A percentile compares a stretch with the other conserved stretches of the same genome.
These are phyloP conservation scores for Leptonema lineaticorne DNA, from an alignment of 1,140 invertebrate species.

Conservation along the genomic window DNA sequence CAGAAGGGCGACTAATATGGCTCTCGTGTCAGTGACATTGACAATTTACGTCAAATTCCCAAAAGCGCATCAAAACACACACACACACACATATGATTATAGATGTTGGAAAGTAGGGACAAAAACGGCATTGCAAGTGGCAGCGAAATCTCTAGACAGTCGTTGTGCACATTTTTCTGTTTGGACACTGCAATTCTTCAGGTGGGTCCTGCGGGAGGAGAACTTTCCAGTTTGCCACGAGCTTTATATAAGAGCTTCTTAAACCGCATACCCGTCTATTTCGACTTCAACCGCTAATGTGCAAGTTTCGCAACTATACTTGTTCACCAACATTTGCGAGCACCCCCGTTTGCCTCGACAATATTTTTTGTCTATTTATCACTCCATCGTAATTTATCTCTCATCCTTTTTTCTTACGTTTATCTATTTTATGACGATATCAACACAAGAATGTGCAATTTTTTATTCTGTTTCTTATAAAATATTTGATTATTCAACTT, in stretches of 20 bases:
- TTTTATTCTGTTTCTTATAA: no score
- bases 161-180: slow-evolving; percentile 20
- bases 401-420: no score
- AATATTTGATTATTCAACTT: no score
- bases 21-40: not conserved
- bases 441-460: no score
- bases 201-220: slow-evolving; percentile 7
- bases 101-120: not conserved
- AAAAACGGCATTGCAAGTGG: not conserved
- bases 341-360: no score
- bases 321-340: no score
- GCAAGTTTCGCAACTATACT: slow-evolving; percentile 4
- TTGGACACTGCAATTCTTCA: slow-evolving; percentile 25
- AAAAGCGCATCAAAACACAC: not conserved
- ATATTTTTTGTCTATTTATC: no score
- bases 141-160: slow-evolving; percentile 1
- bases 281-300: not conserved
- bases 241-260: slow-evolving; percentile 9
- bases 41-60: slow-evolving; percentile 2
- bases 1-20: no score
- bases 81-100: not conserved
- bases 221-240: slow-evolving; percentile 2
- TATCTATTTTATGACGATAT: no score
- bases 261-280: slow-evolving; percentile 5
- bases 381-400: no score